Conservation (phyloP, 2,797 vertebrate species). For the Pseudomugil gertrudae region DNA sequence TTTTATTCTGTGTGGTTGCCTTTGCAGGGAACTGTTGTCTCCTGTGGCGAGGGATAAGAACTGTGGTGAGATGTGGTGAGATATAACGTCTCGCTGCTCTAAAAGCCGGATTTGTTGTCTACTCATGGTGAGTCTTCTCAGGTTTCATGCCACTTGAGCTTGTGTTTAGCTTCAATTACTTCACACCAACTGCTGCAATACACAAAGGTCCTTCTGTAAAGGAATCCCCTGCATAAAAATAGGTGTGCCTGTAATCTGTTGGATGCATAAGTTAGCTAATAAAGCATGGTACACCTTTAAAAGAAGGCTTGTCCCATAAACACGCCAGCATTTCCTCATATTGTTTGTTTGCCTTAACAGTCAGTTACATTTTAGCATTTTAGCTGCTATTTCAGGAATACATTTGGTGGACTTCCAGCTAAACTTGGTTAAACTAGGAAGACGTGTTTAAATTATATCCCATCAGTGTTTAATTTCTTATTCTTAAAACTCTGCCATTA, state of each 20-base stretch:
- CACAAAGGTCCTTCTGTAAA: background rate
- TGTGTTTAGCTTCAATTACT: conserved; percentile 1
- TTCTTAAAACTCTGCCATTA: background rate
- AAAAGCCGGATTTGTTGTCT: conserved; percentile 67
- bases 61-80: conserved; percentile 55
- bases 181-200: conserved; percentile 14
- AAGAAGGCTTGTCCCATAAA: background rate
- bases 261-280: background rate
- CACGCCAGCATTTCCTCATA: background rate
- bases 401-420: background rate
- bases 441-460: background rate
- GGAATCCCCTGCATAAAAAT: conserved; percentile 6
- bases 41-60: conserved; percentile 51
- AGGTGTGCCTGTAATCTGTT: background rate
- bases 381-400: background rate
- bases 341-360: background rate
- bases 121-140: conserved; percentile 73
- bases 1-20: conserved; percentile 43
- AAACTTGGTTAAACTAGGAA: background rate
- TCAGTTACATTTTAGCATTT: background rate
- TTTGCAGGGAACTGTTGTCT: conserved; percentile 58
- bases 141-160: conserved; percentile 38
- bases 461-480: background rate
- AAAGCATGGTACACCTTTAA: background rate
- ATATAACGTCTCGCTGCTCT: conserved; percentile 67